Evolutionary conservation across 2,888 invertebrate species (phyloP).

Genomic region (Mimumesa dahlbomi): DNA sequence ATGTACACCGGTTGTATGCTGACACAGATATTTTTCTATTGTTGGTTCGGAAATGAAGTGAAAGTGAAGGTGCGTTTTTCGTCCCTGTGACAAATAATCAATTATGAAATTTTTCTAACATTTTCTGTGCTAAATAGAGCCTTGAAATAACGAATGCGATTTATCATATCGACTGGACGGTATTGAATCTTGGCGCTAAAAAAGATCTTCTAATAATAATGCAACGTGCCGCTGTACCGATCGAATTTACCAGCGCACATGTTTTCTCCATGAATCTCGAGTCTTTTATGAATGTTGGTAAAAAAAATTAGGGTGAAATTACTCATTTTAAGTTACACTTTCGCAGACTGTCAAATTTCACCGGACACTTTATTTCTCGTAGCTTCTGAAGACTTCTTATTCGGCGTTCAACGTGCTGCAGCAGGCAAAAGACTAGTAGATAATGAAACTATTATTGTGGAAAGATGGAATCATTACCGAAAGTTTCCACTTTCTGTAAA

Average conservation of each 20-base stretch:
- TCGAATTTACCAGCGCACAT: slow-evolving; percentile 44
- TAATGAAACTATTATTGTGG: too few relatives aligned
- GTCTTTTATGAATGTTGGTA: slow-evolving; percentile 32
- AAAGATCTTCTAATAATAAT: slow-evolving; percentile 50
- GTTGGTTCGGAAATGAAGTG: slow-evolving; percentile 70
- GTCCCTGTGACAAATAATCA: too few relatives aligned
- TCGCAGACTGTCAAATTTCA: not conserved
- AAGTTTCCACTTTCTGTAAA: too few relatives aligned
- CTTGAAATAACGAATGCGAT: slow-evolving; percentile 2
- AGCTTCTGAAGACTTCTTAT: slow-evolving; percentile 40
- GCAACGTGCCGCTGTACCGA: slow-evolving; percentile 43
- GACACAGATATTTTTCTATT: slow-evolving; percentile 66
- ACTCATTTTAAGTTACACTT: not conserved
- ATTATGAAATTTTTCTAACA: too few relatives aligned
- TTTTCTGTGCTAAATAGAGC: too few relatives aligned
- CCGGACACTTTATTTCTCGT: not conserved
- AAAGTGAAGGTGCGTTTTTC: slow-evolving; percentile 42
- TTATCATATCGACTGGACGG: slow-evolving; percentile 44
- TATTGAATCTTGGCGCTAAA: slow-evolving; percentile 20
- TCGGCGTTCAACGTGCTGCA: slow-evolving; percentile 38
- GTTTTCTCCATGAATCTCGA: slow-evolving; percentile 54
- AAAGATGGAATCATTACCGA: too few relatives aligned
- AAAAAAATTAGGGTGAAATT: too few relatives aligned
- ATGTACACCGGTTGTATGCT: slow-evolving; percentile 29
- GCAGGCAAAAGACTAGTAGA: not conserved